Base-by-base conservation (phyloP, 2,888 invertebrate species). In the Fissipunctia ypsillon region DNA sequence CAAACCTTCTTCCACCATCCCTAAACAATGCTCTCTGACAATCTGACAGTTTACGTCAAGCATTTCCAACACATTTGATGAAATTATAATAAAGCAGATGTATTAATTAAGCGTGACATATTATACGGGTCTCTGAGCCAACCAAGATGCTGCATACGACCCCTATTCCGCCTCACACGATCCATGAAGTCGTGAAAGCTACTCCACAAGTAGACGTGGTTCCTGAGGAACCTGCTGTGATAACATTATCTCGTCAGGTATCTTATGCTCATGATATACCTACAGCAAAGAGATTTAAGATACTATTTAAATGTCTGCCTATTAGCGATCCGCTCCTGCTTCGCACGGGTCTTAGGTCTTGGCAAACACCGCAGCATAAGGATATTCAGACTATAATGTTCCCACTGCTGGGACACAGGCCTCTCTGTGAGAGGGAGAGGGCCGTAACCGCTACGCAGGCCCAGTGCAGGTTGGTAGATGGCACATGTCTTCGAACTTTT, bases 111-210 rank as follows among this genome's bases (percentile, higher is more conserved):
- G 22, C 25, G 56, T 19, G 25, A 3, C 25, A 63, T 9, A 65
- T 2, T 31, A 25, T 4, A 22, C 25, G 45, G 19, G 5, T 31
- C 22, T 50, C 5, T 7, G 7, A 43, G 9, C 3, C 14, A 38
- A 7, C 12, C 9, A 87, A 70, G 63, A 90, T 89, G 89, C 86
- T 82, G 68, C 85, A 84, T 28, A 86, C 82, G 2, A 84, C 88
- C 0, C 93, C 94, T 0, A 92, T 93, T 22, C 91, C 92, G 0
- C 67, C 76, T 0, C 69, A 75, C 14, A 52, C 80, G 22, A 87
- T 85, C 71, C 78, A 80, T 4, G 89, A 89, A 0, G 68, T 83
- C 3, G 78, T 85, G 50, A 87, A 88, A 31, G 7, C 31, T 2
- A 16, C 12, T 31, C 60, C 81, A 0, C 22, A 72, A 2, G 68